These are phyloP conservation scores for Laticauda colubrina DNA, from an alignment of 2,113 vertebrate species.

Conservation along the genomic window DNA sequence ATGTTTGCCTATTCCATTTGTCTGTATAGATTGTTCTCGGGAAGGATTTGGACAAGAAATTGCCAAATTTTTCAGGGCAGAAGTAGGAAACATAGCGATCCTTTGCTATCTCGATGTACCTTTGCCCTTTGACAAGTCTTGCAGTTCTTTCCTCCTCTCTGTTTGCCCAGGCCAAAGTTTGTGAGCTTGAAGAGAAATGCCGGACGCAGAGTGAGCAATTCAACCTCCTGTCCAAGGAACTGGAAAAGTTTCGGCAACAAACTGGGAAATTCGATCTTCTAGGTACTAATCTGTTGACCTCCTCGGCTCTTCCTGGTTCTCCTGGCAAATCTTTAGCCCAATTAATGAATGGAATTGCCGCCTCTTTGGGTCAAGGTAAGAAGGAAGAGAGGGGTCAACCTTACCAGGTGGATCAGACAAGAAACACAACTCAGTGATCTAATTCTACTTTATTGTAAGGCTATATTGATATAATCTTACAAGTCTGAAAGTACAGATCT, in stretches of 20 bases:
- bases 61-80: background rate
- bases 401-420: background rate
- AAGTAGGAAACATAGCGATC: background rate
- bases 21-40: too few relatives aligned
- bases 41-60: background rate
- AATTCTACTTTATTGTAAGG: background rate
- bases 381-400: background rate
- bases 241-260: constrained; percentile 89
- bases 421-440: background rate
- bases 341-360: constrained; percentile 88
- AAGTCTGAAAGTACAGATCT: background rate
- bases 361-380: constrained; percentile 85
- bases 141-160: background rate
- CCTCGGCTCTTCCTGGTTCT: constrained; percentile 70
- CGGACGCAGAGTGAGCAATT: constrained; percentile 94
- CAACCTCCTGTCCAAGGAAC: constrained; percentile 89
- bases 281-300: constrained; percentile 65
- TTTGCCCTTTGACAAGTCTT: background rate
- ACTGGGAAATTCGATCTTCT: constrained; percentile 87
- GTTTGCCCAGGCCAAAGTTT: constrained; percentile 84
- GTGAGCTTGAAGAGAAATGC: constrained; percentile 96
- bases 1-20: background rate
- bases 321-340: constrained; percentile 80
- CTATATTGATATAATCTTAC: background rate
- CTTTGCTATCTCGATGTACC: background rate